These are phyloP conservation scores for Clamator glandarius DNA, from an alignment of 2,797 vertebrate genomes.

Conservation along the genomic window DNA sequence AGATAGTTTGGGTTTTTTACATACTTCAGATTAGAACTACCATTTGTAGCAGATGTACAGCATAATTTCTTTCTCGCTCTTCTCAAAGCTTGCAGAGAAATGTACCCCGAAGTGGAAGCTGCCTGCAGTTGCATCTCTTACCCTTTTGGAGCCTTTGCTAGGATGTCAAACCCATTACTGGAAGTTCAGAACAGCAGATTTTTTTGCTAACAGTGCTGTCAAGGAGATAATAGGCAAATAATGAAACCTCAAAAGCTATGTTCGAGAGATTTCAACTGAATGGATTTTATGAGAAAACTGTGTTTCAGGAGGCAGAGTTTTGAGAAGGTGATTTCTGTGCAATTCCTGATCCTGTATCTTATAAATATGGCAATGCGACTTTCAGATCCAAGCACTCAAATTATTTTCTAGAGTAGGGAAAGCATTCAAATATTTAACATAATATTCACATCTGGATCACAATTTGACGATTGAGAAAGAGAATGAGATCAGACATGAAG, in stretches of 20 bases:
- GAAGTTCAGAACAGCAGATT: neutral
- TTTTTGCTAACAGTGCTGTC: neutral
- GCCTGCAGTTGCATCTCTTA: neutral
- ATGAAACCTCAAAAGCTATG: neutral
- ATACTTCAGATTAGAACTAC: neutral
- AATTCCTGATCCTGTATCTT: neutral
- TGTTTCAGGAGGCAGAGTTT: neutral
- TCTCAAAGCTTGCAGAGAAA: neutral
- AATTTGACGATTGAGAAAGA: neutral
- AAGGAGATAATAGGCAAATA: neutral
- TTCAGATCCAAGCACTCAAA: neutral
- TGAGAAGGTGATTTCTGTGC: neutral
- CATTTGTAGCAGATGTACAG: neutral
- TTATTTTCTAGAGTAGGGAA: neutral
- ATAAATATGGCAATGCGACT: neutral
- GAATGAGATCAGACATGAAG: neutral
- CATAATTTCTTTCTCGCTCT: neutral
- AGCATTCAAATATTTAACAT: neutral
- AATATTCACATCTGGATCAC: neutral
- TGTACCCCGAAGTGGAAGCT: neutral
- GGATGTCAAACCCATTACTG: neutral
- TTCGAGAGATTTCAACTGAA: neutral
- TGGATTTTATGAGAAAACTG: neutral
- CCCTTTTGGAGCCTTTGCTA: neutral
- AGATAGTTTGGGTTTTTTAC: too few relatives aligned